Conservation (phyloP, 2,113 vertebrate genomes). For the Engystomops pustulosus region DNA sequence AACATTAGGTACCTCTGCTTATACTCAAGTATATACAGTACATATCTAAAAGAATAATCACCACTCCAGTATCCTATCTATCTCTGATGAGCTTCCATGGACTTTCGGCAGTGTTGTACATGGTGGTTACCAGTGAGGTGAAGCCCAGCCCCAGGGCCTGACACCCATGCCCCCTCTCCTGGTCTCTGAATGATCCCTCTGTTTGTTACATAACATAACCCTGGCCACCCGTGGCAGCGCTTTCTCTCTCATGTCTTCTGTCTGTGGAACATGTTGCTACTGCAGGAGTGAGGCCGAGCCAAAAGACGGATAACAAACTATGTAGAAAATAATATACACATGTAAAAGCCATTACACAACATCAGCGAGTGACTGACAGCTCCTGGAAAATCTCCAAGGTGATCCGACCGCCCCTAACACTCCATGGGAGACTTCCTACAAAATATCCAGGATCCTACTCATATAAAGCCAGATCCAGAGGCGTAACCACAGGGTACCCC, state of each 20-base stretch:
- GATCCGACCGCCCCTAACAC: background rate
- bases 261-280: slow-evolving; percentile 10
- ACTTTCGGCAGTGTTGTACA: too few relatives aligned
- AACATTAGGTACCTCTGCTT: too few relatives aligned
- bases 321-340: slow-evolving; percentile 41
- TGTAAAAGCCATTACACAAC: slow-evolving; percentile 19
- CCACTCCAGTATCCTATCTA: too few relatives aligned
- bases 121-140: background rate
- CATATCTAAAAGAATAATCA: too few relatives aligned
- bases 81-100: too few relatives aligned
- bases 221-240: background rate
- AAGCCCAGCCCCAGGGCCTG: too few relatives aligned
- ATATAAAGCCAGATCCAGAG: background rate
- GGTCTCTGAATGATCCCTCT: background rate
- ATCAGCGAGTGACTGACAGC: slow-evolving; percentile 13
- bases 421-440: background rate
- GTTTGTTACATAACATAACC: slow-evolving; percentile 26
- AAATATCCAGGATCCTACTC: background rate
- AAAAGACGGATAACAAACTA: slow-evolving; percentile 13
- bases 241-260: background rate
- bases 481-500: too few relatives aligned
- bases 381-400: background rate
- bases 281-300: slow-evolving; percentile 4
- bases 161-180: too few relatives aligned
- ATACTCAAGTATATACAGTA: too few relatives aligned